Base-by-base conservation (phyloP, 1,140 invertebrate species). In the Augochlora pura region DNA sequence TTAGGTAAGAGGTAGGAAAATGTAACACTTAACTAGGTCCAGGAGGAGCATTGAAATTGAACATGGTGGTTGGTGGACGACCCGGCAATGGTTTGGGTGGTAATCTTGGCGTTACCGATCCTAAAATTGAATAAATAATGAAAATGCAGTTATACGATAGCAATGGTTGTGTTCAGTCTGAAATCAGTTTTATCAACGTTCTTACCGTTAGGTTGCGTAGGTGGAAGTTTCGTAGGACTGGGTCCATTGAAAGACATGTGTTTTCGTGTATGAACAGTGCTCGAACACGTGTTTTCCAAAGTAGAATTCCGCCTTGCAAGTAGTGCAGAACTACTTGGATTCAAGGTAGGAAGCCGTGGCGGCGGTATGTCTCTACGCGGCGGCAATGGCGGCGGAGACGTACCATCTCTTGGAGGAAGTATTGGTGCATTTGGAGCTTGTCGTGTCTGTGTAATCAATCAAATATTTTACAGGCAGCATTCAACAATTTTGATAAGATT, bases 361-460 rank as follows among this genome's bases (percentile, higher is more conserved):
- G 93, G 94, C 85, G 88, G 88, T 1, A 93, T 81, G 69, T 94
- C 94, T 39, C 93, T 88, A 75, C 95, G 91, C 21, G 95, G 95
- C 25, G 95, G 95, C 70, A 95, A 89, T 70, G 94, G 94, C 4
- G 95, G 95, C 32, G 95, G 95, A 23, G 94, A 94, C 10, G 93
- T 94, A 68, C 92, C 91, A 83, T 95, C 94, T 76, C 94, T 90
- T 21, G 95, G 94, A 38, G 95, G 95, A 81, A 95, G 90, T 52
- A 94, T 91, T 4, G 94, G 94, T 54, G 94, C 94, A 84, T 95
- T 94, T 27, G 94, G 94, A 27, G 94, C 94, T 90, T 95, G 94
- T 86, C 93, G 93, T 49, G 90, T 93, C 92, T 94, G 69, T 23
- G 80, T 68, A 77, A 59, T 0, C 54, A 32, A n/a, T 64, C n/a